Percentiles rank a stretch among this genome's conserved stretches.
These are phyloP conservation scores for Meandrusa payeni DNA, from an alignment of 2,888 invertebrate species.

Conservation along the genomic window DNA sequence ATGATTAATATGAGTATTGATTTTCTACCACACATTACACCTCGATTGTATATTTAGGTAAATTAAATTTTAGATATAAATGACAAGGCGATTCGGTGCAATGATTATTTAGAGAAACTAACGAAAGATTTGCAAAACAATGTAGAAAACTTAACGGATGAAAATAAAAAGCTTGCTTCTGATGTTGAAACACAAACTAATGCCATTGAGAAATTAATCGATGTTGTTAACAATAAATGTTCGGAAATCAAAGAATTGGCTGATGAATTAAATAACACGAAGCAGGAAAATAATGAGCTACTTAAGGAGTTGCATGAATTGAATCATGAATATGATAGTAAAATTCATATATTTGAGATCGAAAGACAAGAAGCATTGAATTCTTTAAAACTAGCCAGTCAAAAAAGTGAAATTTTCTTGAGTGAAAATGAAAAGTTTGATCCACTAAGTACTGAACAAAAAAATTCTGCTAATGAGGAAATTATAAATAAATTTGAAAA, in stretches of 20 bases:
- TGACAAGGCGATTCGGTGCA: conserved; percentile 49
- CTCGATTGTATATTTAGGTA: too few species aligned
- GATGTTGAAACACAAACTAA: conserved; percentile 46
- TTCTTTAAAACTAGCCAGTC: conserved; percentile 46
- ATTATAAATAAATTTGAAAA: conserved; percentile 1
- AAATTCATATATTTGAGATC: conserved; percentile 40
- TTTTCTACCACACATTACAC: too few species aligned
- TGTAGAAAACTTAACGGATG: conserved; percentile 41
- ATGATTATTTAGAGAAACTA: conserved; percentile 54
- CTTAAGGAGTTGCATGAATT: conserved; percentile 41
- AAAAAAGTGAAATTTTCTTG: conserved; percentile 56
- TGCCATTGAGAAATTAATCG: conserved; percentile 50
- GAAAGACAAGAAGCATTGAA: conserved; percentile 46
- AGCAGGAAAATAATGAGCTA: conserved; percentile 43
- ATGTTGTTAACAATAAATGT: conserved; percentile 49
- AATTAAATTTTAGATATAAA: conserved; percentile 48
- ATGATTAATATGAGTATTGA: too few species aligned
- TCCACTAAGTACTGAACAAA: conserved; percentile 36
- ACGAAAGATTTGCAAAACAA: conserved; percentile 43
- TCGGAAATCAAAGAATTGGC: conserved; percentile 44
- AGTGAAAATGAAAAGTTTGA: conserved; percentile 48
- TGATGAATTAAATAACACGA: conserved; percentile 44
- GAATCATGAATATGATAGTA: conserved; percentile 41
- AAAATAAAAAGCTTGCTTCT: conserved; percentile 41
- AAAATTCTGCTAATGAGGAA: conserved; percentile 16